Conservation (phyloP, 1,140 invertebrate species). For the Aphelenchoides fujianensis region DNA sequence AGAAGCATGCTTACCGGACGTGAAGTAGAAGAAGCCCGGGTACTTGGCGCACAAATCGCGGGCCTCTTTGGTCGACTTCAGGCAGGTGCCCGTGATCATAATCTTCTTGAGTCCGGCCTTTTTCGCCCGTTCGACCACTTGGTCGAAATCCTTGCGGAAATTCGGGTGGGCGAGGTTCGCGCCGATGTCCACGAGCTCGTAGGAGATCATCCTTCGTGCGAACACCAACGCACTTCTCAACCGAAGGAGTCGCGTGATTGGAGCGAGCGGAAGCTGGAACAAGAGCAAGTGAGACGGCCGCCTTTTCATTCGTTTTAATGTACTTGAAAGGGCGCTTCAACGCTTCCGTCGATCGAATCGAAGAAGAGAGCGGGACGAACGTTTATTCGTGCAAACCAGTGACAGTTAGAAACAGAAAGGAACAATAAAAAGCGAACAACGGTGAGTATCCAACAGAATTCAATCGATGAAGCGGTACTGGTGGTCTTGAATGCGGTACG, state of each 20-base stretch:
- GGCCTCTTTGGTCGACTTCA: slow-evolving; percentile 81
- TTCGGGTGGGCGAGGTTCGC: slow-evolving; percentile 93
- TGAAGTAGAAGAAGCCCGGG: slow-evolving; percentile 83
- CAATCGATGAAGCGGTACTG: slow-evolving; percentile 19
- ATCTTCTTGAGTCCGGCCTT: slow-evolving; percentile 86
- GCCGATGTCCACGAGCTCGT: slow-evolving; percentile 77
- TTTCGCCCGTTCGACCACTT: slow-evolving; percentile 83
- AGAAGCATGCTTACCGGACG: too few species aligned
- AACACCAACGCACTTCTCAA: background rate
- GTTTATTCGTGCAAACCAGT: too few species aligned
- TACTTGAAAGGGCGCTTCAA: too few species aligned
- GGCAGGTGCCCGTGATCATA: slow-evolving; percentile 84
- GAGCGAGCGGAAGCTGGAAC: too few species aligned
- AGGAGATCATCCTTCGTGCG: slow-evolving; percentile 24
- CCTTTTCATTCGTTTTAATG: too few species aligned
- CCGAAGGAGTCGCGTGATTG: too few species aligned
- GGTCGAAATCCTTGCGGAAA: slow-evolving; percentile 83
- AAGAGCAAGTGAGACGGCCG: too few species aligned
- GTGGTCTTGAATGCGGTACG: slow-evolving; percentile 8
- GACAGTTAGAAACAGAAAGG: too few species aligned
- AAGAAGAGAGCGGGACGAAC: too few species aligned
- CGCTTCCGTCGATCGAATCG: too few species aligned
- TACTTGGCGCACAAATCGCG: slow-evolving; percentile 64
- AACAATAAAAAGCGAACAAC: too few species aligned
- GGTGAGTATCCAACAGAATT: background rate